phyloP scores from a whole-genome alignment of 2,113 vertebrate genomes.

The Nettapus auritus region DNA sequence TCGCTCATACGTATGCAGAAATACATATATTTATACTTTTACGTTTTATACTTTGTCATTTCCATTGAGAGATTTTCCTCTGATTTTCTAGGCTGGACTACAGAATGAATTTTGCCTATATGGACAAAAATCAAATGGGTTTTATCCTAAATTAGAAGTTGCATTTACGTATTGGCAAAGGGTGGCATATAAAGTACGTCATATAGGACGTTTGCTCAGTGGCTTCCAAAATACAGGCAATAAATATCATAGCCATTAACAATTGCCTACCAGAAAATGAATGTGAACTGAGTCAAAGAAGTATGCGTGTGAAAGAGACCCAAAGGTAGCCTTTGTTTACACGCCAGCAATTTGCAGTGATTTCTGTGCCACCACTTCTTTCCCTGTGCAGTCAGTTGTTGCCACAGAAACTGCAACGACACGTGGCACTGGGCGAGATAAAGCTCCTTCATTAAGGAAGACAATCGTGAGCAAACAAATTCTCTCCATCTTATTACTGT shows the following conservation, averaged over 20 bases:
- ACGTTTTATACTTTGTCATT: background rate
- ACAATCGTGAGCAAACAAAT: background rate
- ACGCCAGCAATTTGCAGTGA: background rate
- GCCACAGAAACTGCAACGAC: slow-evolving; percentile 64
- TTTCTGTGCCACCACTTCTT: background rate
- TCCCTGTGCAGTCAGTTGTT: background rate
- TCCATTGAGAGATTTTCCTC: background rate
- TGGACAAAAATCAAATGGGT: background rate
- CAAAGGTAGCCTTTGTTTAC: background rate
- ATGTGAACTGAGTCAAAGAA: background rate
- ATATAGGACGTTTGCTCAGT: background rate
- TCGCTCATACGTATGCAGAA: background rate
- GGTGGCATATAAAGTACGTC: background rate
- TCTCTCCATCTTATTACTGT: background rate
- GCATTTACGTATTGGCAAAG: background rate
- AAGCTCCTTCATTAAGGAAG: slow-evolving; percentile 41
- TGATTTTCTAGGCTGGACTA: background rate
- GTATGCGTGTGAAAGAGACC: background rate
- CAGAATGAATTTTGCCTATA: background rate
- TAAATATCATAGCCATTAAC: background rate
- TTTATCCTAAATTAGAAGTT: background rate
- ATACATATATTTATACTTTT: background rate
- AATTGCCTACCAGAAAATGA: background rate
- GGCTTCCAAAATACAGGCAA: background rate
- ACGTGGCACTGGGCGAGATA: background rate